Evolutionary conservation across 2,888 invertebrate genomes (phyloP), one percentile per base, ranked within the genome.

Genomic region (Buathra laborator): DNA sequence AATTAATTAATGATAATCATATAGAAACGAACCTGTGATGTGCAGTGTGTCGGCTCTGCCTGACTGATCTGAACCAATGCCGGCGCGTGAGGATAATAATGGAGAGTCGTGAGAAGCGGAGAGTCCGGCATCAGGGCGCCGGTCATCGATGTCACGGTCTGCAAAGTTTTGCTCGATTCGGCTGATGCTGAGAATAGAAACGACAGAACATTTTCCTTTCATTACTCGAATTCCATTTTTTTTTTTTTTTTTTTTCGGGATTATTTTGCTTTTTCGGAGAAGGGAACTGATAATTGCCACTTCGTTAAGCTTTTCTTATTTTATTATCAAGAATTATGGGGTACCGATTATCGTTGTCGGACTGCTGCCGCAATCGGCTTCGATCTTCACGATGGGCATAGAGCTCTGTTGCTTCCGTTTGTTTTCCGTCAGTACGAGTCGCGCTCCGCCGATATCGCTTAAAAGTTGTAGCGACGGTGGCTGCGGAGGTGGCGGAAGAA

Each of bases 391-490:
- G 64, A 96, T 94, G 0, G 95, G 95, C 0, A 94, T 91, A 0
- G 95, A 94, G 3, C 95, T 95, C n/a, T 96, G 95, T 88, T 95
- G 94, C 85, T 95, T 94, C 87, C 95, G 94, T 87, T 94, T 94
- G 86, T 94, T 94, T 1, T 95, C 95, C 0, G 96, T 96, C 5
- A 96, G 94, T 0, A 96, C 96, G 19, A 96, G 94, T 67, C 96
- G 94, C 4, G 96, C 96, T 82, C 96, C 96, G 12, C 92, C 92
- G 66, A 93, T 93, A 86, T 92, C 93, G 87, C 92, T 91, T 62
- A 95, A 93, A 44, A 97, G 95, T 81, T 97, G 96, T 53, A 97
- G 94, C 10, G 97, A 95, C 77, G 97, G 96, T 0, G 96, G 95
- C 74, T 96, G 95, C 0, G 96, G 95, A 0, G 96, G 95, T 64